These are phyloP conservation scores for Theocolax elegans DNA, from an alignment of 1,140 invertebrate species.

Conservation along the genomic window DNA sequence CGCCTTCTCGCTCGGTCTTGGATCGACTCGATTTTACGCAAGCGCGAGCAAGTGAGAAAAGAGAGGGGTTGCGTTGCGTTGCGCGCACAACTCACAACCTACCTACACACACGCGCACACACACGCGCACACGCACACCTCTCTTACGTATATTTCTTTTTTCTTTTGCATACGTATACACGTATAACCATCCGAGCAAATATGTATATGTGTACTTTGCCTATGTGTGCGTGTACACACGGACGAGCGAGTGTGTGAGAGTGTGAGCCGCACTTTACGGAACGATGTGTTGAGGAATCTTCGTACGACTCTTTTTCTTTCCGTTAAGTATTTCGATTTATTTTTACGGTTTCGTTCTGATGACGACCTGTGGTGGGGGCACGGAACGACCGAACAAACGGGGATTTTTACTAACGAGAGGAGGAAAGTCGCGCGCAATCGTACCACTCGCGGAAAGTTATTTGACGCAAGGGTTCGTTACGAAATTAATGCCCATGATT, in stretches of 20 bases:
- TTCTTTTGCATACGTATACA: neutral
- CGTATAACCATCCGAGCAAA: too few relatives aligned
- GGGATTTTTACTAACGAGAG: neutral
- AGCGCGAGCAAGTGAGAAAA: conserved; percentile 3
- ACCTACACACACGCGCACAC: neutral
- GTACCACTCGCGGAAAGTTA: neutral
- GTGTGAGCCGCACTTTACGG: too few relatives aligned
- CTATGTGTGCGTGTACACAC: neutral
- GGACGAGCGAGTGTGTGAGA: too few relatives aligned
- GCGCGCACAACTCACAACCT: too few relatives aligned
- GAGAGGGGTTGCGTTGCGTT: conserved; percentile 3
- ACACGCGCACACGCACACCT: neutral
- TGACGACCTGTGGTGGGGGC: neutral
- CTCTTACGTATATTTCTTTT: too few relatives aligned
- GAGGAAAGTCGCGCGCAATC: neutral
- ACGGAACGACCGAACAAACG: neutral
- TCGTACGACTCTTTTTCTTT: too few relatives aligned
- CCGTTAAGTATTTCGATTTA: conserved; percentile 10
- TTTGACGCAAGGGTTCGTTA: neutral
- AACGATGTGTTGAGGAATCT: too few relatives aligned
- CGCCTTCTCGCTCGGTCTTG: conserved; percentile 11
- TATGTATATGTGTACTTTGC: too few relatives aligned
- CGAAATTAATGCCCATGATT: conserved; percentile 2
- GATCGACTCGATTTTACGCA: conserved; percentile 19
- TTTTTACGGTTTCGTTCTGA: neutral